Conservation (phyloP, 2,797 vertebrate species). For the Gephyroberyx darwinii region DNA sequence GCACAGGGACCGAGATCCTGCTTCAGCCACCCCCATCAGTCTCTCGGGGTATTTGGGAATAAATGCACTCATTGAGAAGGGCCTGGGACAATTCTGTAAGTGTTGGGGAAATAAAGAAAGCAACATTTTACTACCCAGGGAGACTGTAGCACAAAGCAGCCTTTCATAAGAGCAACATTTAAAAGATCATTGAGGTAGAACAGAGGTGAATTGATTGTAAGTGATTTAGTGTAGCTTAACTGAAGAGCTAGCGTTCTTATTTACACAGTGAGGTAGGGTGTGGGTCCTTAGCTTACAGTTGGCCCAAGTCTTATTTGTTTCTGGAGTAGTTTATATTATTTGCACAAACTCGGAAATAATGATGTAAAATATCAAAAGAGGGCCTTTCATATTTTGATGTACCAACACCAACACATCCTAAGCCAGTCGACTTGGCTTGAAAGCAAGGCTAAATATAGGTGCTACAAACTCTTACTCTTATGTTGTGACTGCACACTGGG, state of each 20-base stretch:
- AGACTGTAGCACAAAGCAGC: conserved; percentile 74
- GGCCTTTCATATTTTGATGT: too few species aligned
- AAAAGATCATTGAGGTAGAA: conserved; percentile 69
- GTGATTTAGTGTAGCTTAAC: conserved; percentile 56
- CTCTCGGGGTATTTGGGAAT: conserved; percentile 73
- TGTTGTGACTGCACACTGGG: conserved; percentile 11
- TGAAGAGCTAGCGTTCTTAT: conserved; percentile 64
- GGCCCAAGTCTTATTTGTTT: conserved; percentile 40
- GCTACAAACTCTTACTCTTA: background rate
- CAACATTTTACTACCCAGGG: conserved; percentile 77
- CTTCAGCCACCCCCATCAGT: conserved; percentile 59
- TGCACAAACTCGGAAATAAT: conserved; percentile 2
- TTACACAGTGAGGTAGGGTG: conserved; percentile 64
- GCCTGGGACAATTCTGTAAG: conserved; percentile 78
- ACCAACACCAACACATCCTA: too few species aligned
- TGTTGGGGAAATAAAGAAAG: conserved; percentile 83
- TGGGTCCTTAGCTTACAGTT: conserved; percentile 45
- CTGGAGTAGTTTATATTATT: conserved; percentile 24
- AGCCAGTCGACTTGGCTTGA: conserved; percentile 13
- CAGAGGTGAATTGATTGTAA: conserved; percentile 69
- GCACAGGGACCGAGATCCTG: conserved; percentile 37
- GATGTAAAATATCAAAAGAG: background rate
- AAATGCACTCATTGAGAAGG: conserved; percentile 80
- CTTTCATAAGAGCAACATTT: conserved; percentile 74
- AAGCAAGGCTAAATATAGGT: conserved; percentile 23